Base-by-base conservation (phyloP, 2,888 invertebrate species). In the Cerastis leucographa region DNA sequence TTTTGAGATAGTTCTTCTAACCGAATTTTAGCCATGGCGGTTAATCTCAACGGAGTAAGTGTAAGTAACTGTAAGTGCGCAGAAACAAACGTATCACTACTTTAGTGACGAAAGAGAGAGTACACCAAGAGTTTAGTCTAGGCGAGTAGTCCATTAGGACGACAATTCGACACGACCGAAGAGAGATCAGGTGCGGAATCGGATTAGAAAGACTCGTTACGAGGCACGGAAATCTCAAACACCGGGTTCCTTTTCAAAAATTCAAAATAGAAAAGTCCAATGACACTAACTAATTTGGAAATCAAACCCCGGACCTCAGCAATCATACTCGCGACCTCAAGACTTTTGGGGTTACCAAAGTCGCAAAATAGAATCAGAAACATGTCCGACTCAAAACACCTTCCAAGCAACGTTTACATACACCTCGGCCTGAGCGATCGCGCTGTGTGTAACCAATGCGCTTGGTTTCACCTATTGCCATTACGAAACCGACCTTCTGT, bases 401-500 rank as follows among this genome's bases (percentile, higher is more conserved):
- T 12, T 5, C 7, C 8, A 8, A 17, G 29, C 29, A 17, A 29
- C 17, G 59, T 29, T 17, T 25, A 25, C 6, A 1, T 17, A 56
- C 8, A 25, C 25, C 12, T 25, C 0, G 25, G 14, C 14, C 25
- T 14, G 25, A 35, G 35, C 25, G 7, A 56, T 25, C 14, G 1
- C 7, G 2, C 14, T 56, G 22, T 14, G 19, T 12, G 12, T 1
- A 11, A n/a, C 1, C 11, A 7, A 12, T 25, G 25, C 12, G 22
- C 17, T 14, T 14, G 9, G 19, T 14, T 29, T n/a, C 3, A 1
- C 22, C 4, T 7, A 0, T 40, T 14, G 12, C 7, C 25, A 25
- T 56, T 51, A 46, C 11, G 0, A 19, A 59, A 0, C 3, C 1
- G 5, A 46, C 51, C 71, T 78, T 71, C 71, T 78, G 71, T 25